Conservation (phyloP, 1,140 invertebrate species). For the Danaus plexippus region DNA sequence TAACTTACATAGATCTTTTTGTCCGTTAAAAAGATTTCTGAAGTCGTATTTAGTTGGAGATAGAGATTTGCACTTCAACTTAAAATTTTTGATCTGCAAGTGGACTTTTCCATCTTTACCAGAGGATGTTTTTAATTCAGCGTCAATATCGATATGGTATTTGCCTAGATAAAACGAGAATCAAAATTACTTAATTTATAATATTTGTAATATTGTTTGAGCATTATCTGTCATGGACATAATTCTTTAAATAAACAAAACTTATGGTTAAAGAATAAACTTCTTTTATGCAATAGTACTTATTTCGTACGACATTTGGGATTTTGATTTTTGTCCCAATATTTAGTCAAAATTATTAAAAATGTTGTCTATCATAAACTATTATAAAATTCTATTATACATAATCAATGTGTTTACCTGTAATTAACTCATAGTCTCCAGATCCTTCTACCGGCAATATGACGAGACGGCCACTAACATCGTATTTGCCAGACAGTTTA, state of each 20-base stretch:
- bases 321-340: too few relatives aligned
- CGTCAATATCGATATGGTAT: conserved; percentile 12
- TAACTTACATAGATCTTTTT: conserved; percentile 58
- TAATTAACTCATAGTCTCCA: conserved; percentile 15
- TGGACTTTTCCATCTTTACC: conserved; percentile 18
- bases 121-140: conserved; percentile 10
- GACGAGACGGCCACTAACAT: conserved; percentile 20
- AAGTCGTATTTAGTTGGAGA: conserved; percentile 41
- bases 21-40: conserved; percentile 67
- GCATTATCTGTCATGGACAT: too few relatives aligned
- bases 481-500: conserved; percentile 16
- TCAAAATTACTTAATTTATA: too few relatives aligned
- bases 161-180: conserved; percentile 12
- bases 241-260: too few relatives aligned
- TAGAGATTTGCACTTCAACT: conserved; percentile 13
- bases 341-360: too few relatives aligned
- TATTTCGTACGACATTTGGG: too few relatives aligned
- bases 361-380: too few relatives aligned
- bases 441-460: conserved; percentile 23
- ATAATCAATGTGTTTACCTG: conserved; percentile 13
- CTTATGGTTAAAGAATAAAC: too few relatives aligned
- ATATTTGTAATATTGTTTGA: too few relatives aligned
- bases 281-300: too few relatives aligned
- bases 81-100: conserved; percentile 25
- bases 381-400: too few relatives aligned